Conservation (phyloP, 2,797 vertebrate species). For the Sebastes dallii region DNA sequence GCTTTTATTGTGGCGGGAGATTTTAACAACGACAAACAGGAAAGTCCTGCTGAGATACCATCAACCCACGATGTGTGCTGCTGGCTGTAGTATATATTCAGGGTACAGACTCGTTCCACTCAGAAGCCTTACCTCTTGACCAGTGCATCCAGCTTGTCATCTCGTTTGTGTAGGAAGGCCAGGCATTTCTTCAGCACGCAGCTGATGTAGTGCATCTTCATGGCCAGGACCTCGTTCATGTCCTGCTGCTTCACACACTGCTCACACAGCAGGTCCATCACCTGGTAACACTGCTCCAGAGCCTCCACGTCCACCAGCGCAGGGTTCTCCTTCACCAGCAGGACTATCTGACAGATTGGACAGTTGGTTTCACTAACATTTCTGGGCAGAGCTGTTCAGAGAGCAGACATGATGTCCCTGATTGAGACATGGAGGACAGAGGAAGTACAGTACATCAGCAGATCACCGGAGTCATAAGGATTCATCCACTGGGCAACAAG, state of each 20-base stretch:
- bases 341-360: slow-evolving; percentile 83
- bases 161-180: slow-evolving; percentile 85
- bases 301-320: slow-evolving; percentile 84
- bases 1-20: too few species aligned
- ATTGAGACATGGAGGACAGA: slow-evolving; percentile 61
- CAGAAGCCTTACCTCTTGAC: slow-evolving; percentile 81
- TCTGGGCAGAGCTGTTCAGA: neutral
- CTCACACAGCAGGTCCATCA: slow-evolving; percentile 92
- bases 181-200: slow-evolving; percentile 88
- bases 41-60: too few species aligned
- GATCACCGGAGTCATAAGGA: neutral
- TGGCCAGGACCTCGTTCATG: slow-evolving; percentile 90
- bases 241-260: slow-evolving; percentile 90
- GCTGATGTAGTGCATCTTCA: slow-evolving; percentile 96
- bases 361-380: neutral
- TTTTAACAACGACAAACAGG: too few species aligned
- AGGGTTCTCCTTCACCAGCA: slow-evolving; percentile 91
- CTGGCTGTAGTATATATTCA: neutral
- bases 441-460: neutral
- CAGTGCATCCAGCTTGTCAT: slow-evolving; percentile 87
- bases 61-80: neutral
- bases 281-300: slow-evolving; percentile 87
- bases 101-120: neutral
- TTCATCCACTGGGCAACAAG: neutral
- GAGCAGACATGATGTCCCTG: neutral